Evolutionary conservation across 2,797 vertebrate species (phyloP), one percentile per base, ranked within the genome.

Genomic region (Xenops minutus): DNA sequence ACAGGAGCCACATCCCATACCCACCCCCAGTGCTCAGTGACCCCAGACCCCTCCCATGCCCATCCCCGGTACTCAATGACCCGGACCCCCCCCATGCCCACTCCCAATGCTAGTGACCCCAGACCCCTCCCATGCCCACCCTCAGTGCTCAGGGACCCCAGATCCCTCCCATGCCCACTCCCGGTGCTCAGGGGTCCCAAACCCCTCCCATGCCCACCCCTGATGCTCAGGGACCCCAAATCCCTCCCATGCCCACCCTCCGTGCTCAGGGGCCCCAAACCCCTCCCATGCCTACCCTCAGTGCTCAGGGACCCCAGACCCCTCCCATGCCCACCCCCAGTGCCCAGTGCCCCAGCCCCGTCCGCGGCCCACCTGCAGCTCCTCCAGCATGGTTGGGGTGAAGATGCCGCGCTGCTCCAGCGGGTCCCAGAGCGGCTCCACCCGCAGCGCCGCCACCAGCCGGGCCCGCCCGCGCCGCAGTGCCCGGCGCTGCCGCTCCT

Each of bases 371-470:
- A 99, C 99, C 98, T 98, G 98, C 89, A 99, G 98, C 93, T 99
- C 98, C 88, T 99, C 99, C 56, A 99, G 96, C 99, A 99, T 99
- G 94, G 98, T 97, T 3, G 97, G 96, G 21, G 97, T 99, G 96
- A 99, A 99, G 68, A 99, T 84, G 7, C 97, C 98, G 3, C 97
- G 98, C 56, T 94, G 95, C 68, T 98, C 72, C 69, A 99, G 98
- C 29, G 82, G 96, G 22, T 98, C 99, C 93, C 98, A 99, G 12
- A 99, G 96, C 6, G 82, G 56, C 2, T 92, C 95, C 66, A 98
- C 98, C 37, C 98, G 95, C 96, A 99, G 88, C 10, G 93, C 92
- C 32, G 1, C 43, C 49, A 99, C 98, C 36, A 99, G 97, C 71
- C 73, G 93, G 27, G 49, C 8, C 84, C 99, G 98, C 56, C 96